These are phyloP conservation scores for Melitaea athalia DNA, from an alignment of 2,888 invertebrate species.

Conservation along the genomic window DNA sequence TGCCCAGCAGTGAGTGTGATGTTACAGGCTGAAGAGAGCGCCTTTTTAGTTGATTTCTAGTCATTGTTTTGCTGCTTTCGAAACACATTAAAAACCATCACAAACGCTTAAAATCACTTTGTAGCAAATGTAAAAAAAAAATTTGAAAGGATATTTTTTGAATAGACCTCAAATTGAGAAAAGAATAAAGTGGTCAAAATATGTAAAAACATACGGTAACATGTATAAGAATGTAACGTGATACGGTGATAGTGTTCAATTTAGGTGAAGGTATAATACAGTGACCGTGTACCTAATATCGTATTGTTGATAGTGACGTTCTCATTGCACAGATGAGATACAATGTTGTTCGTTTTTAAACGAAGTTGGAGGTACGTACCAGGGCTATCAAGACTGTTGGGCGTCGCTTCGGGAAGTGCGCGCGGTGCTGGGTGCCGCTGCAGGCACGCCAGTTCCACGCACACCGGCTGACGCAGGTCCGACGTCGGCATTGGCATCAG, in stretches of 20 bases:
- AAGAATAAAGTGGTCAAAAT: neutral
- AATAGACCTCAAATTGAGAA: neutral
- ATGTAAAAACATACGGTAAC: neutral
- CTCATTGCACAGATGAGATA: neutral
- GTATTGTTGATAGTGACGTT: neutral
- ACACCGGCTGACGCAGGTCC: constrained; percentile 91
- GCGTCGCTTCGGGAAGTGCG: constrained; percentile 76
- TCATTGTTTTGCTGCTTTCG: too few relatives aligned
- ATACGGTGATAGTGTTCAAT: neutral
- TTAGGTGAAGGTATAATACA: neutral
- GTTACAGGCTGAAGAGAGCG: too few relatives aligned
- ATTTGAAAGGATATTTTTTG: too few relatives aligned
- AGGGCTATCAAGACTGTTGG: constrained; percentile 78
- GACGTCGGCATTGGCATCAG: constrained; percentile 93
- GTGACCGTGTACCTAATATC: neutral
- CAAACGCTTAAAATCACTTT: too few relatives aligned
- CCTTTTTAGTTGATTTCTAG: too few relatives aligned
- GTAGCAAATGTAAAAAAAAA: too few relatives aligned
- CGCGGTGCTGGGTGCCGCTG: constrained; percentile 81
- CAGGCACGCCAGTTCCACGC: constrained; percentile 89
- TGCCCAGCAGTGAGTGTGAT: too few relatives aligned
- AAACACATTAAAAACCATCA: too few relatives aligned
- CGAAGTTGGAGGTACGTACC: constrained; percentile 51
- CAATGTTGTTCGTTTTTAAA: neutral
- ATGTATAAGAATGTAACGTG: neutral